Evolutionary conservation across 2,888 invertebrate species (phyloP), one percentile per base, ranked within the genome.

Genomic region (Myopa tessellatipennis): DNA sequence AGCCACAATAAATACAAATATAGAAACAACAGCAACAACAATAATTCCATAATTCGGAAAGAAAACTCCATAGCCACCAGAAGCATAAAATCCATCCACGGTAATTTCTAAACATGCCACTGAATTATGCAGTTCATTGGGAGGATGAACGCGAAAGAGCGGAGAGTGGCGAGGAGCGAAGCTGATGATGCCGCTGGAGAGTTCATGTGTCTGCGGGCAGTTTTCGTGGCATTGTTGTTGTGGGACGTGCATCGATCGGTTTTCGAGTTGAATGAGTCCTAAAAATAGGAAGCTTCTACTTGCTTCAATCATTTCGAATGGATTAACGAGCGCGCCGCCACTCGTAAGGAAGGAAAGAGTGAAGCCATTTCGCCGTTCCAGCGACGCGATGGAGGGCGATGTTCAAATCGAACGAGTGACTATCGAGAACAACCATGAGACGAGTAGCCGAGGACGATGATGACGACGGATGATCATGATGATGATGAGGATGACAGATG

Each of bases 81-180:
- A 72, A 77, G 77, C 73, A 77, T 74, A 77, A 77, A 77, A 26
- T 77, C 52, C 77, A 77, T 74, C 69, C 74, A 77, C 61, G 77
- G 77, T 74, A 68, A 74, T 77, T 77, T 55, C 63, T 63, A 40
- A 74, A 77, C 69, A 61, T 69, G 77, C 77, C 77, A 74, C 77
- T 74, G 77, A 55, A 77, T 74, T 77, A 60, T 60, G 72, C 55
- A 26, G 74, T 50, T 45, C 16, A n/a, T 4, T 38, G n/a, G 34
- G 50, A 60, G 67, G 45, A 45, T 1, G 45, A 45, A 3, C 3
- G 45, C 2, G 45, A 0, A 61, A 60, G 18, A 72, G 71, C 34
- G 38, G 10, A 10, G 45, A 4, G 45, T 8, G 45, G 18, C n/a
- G 34, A 50, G 18, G 63, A 8, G 61, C 10, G 61, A 61, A 26